Base-by-base conservation (phyloP, 1,140 invertebrate species). In the Drosophila gunungcola region DNA sequence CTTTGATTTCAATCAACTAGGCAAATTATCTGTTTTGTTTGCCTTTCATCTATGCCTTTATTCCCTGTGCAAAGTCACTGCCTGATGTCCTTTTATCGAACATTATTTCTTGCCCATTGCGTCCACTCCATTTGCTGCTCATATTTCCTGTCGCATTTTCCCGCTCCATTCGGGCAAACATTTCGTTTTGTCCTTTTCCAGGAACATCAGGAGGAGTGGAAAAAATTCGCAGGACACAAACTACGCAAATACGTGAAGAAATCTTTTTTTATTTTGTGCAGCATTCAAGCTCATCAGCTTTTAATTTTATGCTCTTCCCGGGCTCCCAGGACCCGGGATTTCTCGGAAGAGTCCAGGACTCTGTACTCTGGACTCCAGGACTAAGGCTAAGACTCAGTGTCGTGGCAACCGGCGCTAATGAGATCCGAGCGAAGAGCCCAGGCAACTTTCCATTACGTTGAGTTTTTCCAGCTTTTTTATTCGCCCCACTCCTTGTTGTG, bases 211-310 rank as follows among this genome's bases (percentile, higher is more conserved):
- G 16, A 7, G 21, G 25, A 38, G 25, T 9, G 48, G 6, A 29
- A 13, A 46, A 58, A 67, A 62, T 67, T 67, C 62, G 61, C 57
- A 62, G 54, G 43, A 76, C 58, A 79, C 67, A 67, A 89, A 73
- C 60, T 73, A 57, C 84, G 83, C 76, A 86, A 88, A 88, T 80
- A 88, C 73, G 84, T 65, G 55, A 74, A 80, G 65, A 89, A 88
- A 89, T 89, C 85, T 86, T 91, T 86, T 91, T 91, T 91, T 85
- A 91, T 91, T 91, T 91, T 73, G 73, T 46, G 63, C 67, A 27
- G 45, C 76, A 82, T 79, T 83, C 81, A 61, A 46, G 74, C 90
- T 91, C 90, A 89, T 91, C 90, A 91, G 90, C 90, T 91, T 91
- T 91, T 91, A 91, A 91, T 91, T 91, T 91, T 90, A 83, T 91